Conservation (phyloP, 2,113 vertebrate species). For the Oceanites oceanicus region DNA sequence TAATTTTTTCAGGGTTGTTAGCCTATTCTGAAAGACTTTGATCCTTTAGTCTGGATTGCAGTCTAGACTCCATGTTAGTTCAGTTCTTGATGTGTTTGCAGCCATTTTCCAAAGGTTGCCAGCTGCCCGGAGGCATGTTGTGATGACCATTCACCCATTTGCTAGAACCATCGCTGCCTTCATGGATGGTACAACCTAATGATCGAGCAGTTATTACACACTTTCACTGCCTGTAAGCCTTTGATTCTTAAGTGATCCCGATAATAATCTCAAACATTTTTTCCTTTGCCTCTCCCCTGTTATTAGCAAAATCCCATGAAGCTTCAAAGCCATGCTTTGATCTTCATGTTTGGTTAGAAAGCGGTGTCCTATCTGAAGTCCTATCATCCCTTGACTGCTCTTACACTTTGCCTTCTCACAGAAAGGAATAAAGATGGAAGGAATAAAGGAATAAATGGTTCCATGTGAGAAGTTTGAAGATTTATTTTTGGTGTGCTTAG, state of each 20-base stretch:
- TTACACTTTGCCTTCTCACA: not conserved
- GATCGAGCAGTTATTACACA: not conserved
- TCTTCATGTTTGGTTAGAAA: not conserved
- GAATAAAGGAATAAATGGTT: not conserved
- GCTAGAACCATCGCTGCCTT: not conserved
- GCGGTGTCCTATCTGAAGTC: not conserved
- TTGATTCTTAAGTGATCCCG: not conserved
- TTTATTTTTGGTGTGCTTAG: not conserved
- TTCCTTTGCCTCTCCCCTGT: not conserved
- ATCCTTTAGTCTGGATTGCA: not conserved
- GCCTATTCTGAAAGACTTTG: not conserved
- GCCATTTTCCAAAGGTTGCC: not conserved
- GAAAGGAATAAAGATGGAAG: not conserved
- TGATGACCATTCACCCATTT: not conserved
- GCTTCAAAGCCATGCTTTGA: not conserved
- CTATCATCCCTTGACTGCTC: not conserved
- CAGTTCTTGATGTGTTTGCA: not conserved
- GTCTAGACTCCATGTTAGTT: not conserved
- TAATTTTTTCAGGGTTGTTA: not conserved
- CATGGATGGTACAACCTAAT: not conserved
- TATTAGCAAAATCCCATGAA: not conserved
- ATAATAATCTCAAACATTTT: not conserved
- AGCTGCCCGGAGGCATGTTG: not conserved
- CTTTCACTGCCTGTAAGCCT: not conserved
- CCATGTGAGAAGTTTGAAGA: not conserved